Conservation (phyloP, 2,888 invertebrate species). For the Aromia moschata region DNA sequence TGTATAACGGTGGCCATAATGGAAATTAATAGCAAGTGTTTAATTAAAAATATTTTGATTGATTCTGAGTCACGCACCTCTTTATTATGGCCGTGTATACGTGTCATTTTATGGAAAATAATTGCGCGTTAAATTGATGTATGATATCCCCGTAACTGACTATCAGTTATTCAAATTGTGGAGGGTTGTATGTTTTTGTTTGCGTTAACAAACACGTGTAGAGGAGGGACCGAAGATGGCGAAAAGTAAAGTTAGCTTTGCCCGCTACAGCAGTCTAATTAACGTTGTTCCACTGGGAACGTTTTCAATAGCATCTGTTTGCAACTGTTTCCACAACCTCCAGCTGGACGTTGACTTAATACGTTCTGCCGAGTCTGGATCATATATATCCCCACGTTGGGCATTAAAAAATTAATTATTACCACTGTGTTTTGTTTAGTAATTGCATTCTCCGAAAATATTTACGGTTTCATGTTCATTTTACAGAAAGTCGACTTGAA, state of each 20-base stretch:
- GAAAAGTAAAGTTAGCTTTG: not conserved
- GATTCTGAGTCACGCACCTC: slow-evolving; percentile 4
- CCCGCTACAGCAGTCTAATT: slow-evolving; percentile 7
- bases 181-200: not conserved
- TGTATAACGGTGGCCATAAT: too few relatives aligned
- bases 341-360: slow-evolving; percentile 7
- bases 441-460: not conserved
- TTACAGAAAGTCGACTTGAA: too few relatives aligned
- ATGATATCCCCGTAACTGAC: not conserved
- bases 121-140: not conserved
- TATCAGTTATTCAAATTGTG: not conserved
- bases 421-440: not conserved
- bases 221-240: not conserved
- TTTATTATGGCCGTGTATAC: not conserved
- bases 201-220: not conserved
- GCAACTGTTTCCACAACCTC: slow-evolving; percentile 4
- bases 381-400: not conserved
- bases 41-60: slow-evolving; percentile 6
- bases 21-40: slow-evolving; percentile 1
- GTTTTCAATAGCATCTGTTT: slow-evolving; percentile 8
- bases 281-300: slow-evolving; percentile 6
- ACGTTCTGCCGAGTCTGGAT: not conserved
- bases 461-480: not conserved
- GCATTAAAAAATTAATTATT: slow-evolving; percentile 3
- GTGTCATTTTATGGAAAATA: slow-evolving; percentile 2